A percentile compares a stretch with the other conserved stretches of the same genome.
phyloP scores from a whole-genome alignment of 2,113 vertebrate genomes.

The Rhodinocichla rosea region DNA sequence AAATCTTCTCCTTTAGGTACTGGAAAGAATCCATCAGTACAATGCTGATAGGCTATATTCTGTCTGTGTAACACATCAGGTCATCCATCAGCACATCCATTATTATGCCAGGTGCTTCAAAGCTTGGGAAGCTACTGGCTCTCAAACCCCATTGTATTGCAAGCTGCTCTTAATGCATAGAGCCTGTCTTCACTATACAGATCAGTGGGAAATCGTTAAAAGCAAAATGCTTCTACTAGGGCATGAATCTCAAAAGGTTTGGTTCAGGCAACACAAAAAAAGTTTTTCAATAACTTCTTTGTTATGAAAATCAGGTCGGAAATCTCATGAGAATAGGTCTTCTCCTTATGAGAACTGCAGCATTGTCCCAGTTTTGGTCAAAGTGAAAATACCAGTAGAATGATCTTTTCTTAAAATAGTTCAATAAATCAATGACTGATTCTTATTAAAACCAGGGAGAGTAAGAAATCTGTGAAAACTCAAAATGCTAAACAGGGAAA shows the following conservation, averaged over 20 bases:
- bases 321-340: conserved; percentile 9
- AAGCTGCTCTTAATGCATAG: background rate
- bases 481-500: conserved; percentile 45
- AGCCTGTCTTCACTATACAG: background rate
- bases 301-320: conserved; percentile 14
- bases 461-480: conserved; percentile 6
- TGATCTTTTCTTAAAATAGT: background rate
- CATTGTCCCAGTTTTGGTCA: background rate
- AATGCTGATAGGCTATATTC: background rate
- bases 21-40: conserved; percentile 8
- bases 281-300: conserved; percentile 31
- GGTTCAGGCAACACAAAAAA: conserved; percentile 7
- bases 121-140: conserved; percentile 19
- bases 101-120: conserved; percentile 53
- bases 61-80: background rate
- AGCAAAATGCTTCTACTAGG: background rate
- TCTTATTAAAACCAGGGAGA: background rate
- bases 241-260: conserved; percentile 28
- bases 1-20: conserved; percentile 17
- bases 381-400: background rate
- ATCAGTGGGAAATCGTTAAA: conserved; percentile 34
- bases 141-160: conserved; percentile 29
- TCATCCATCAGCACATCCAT: conserved; percentile 41
- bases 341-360: background rate
- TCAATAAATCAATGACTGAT: background rate